phyloP scores from a whole-genome alignment of 2,797 vertebrate species.

The Oreonectes daqikongensis region DNA sequence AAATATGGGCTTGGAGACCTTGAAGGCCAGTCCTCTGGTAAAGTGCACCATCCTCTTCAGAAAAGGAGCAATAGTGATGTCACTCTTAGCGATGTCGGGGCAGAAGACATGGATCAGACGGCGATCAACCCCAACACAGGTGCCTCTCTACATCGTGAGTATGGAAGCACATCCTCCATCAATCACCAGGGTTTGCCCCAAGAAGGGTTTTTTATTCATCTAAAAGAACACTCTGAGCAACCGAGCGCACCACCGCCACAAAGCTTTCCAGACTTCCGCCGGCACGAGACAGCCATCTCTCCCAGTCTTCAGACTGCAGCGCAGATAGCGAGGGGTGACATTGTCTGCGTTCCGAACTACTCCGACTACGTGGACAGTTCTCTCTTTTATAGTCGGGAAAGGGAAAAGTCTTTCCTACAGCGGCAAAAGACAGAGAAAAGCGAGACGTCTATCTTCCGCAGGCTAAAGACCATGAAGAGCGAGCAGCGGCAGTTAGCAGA shows the following conservation, averaged over 20 bases:
- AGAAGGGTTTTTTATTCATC: slow-evolving; percentile 75
- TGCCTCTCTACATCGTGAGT: slow-evolving; percentile 81
- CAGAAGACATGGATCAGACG: slow-evolving; percentile 82
- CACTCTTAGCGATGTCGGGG: slow-evolving; percentile 85
- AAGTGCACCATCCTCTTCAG: slow-evolving; percentile 80
- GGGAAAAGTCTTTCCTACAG: slow-evolving; percentile 79
- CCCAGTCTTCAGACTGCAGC: slow-evolving; percentile 83
- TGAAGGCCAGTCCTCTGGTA: slow-evolving; percentile 77
- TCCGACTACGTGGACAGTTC: slow-evolving; percentile 81
- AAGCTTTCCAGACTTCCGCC: slow-evolving; percentile 77
- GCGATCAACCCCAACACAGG: slow-evolving; percentile 85
- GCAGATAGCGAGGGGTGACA: slow-evolving; percentile 82
- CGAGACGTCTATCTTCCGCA: slow-evolving; percentile 83
- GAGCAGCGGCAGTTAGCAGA: slow-evolving; percentile 77
- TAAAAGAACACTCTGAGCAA: slow-evolving; percentile 73
- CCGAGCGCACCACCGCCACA: slow-evolving; percentile 70
- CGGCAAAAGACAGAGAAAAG: slow-evolving; percentile 78
- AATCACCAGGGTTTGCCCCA: slow-evolving; percentile 80
- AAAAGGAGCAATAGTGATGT: slow-evolving; percentile 88
- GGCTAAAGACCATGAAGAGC: slow-evolving; percentile 78
- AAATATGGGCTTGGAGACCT: slow-evolving; percentile 78
- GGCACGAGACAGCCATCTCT: slow-evolving; percentile 76
- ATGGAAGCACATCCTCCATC: slow-evolving; percentile 86
- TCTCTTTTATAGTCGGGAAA: slow-evolving; percentile 75
- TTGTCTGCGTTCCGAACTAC: slow-evolving; percentile 79